Base-by-base conservation (phyloP, 2,888 invertebrate species). In the Pachycephus smyrnensis region DNA sequence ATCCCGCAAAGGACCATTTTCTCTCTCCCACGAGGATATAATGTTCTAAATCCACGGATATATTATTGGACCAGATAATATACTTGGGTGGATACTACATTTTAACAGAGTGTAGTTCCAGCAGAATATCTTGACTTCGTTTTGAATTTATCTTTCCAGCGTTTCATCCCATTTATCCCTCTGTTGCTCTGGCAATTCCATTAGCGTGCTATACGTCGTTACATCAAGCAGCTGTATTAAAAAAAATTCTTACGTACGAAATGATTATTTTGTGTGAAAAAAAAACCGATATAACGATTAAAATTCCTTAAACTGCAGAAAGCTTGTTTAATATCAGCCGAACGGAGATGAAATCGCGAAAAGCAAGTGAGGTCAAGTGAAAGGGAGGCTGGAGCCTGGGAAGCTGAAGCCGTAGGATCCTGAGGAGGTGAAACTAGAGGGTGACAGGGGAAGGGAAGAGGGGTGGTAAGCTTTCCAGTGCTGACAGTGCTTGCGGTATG, bases 401-500 rank as follows among this genome's bases (percentile, higher is more conserved):
- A 55, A 55, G 2, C 55, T 55, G 23, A 55, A 55, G 55, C 23
- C 55, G 55, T 55, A 55, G 23, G 23, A 55, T 55, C 23, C 55
- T 55, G 23, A 71, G 31, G 32, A 31, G 71, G 71, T 32, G 71
- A 30, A 71, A 23, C 33, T 30, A 37, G 33, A 30, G 73, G 32
- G 32, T 31, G 73, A 73, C 23, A 37, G 33, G 30, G 11, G 30
- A 23, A 23, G 11, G 9, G 6, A 33, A 71, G 71, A 23, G 71
- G 71, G 71, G 30, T 32, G 71, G 76, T 75, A 80, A 80, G 80
- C 78, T 80, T 80, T 79, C 76, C 75, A 82, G 76, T 82, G 83
- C 81, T 82, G 83, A 83, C 81, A 77, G 79, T 80, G 80, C 79
- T 78, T 73, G 79, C 77, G 79, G 76, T 73, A 73, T 75, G 80